Percentiles rank a stretch among this genome's conserved stretches.
Conservation (phyloP, 2,797 vertebrate genomes). For the Sebastes minor region DNA sequence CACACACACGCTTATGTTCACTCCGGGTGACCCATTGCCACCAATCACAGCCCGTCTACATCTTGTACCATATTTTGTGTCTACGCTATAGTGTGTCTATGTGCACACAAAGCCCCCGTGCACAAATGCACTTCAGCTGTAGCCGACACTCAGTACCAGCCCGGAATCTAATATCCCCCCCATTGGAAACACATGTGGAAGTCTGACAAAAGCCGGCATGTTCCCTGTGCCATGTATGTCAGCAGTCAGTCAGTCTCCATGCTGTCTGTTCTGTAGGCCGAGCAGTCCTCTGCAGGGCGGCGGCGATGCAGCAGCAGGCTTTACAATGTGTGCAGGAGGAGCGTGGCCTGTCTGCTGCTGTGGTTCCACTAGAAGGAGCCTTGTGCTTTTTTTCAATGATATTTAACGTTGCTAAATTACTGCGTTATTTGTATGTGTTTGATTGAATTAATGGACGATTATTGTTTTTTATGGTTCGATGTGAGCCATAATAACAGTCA, state of each 20-base stretch:
- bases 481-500: neutral
- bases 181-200: constrained; percentile 81
- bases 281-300: neutral
- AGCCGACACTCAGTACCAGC: constrained; percentile 52
- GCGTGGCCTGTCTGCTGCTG: constrained; percentile 2
- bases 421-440: neutral
- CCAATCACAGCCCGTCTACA: constrained; percentile 57
- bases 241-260: constrained; percentile 70
- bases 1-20: constrained; percentile 10
- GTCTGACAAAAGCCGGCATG: constrained; percentile 71
- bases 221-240: constrained; percentile 71
- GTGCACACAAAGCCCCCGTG: constrained; percentile 16
- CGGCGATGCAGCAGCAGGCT: neutral
- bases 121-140: constrained; percentile 44
- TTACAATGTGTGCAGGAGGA: constrained; percentile 37
- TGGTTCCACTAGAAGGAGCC: neutral
- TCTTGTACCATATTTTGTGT: constrained; percentile 9
- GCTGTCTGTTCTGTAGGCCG: constrained; percentile 38
- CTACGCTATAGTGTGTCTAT: constrained; percentile 14
- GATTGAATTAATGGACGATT: neutral
- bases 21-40: constrained; percentile 51
- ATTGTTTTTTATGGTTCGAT: neutral
- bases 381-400: neutral
- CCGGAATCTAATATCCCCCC: constrained; percentile 60
- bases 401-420: neutral